Evolutionary conservation across 1,140 invertebrate genomes (phyloP), one percentile per base, ranked within the genome.

Genomic region (Steinernema khuongi): DNA sequence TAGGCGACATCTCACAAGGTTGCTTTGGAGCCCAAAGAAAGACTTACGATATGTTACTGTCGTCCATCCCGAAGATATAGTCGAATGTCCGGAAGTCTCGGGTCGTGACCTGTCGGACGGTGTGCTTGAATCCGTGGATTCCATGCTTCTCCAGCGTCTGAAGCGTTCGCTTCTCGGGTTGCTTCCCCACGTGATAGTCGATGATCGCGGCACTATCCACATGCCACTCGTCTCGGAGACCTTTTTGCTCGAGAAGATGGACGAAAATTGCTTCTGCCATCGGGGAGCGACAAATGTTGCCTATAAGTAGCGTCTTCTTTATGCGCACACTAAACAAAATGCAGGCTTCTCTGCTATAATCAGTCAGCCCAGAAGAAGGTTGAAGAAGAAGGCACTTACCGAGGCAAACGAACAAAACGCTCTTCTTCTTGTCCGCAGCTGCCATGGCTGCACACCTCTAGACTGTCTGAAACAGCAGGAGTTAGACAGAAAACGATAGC

Each of bases 271-370:
- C 93, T 86, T 95, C 93, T 22, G 93, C 93, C 76, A 95, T 95
- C 2, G 94, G 93, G 17, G 93, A 96, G n/a, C 94, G 89, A 85
- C 94, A 96, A 79, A 94, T 96, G 82, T 96, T 96, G 18, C 93
- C 93, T 86, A 89, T 75, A 81, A 81, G 73, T 50, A 17, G 67
- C 18, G 11, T 67, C 0, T 73, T 77, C 30, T 41, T 32, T 43
- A 43, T 43, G 41, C 41, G 41, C 41, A 43, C 17, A 43, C 41
- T 17, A 43, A 43, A 43, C 41, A n/a, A 43, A 17, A 17, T n/a
- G n/a, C 41, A 43, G n/a, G n/a, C 17, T 43, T 43, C 41, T 43
- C 41, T n/a, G n/a, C 17, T n/a, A 43, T 43, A 17, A 17, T 43
- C 41, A 43, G 41, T 43, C 41, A 43, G 17, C 17, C 41, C n/a